Conservation (phyloP, 2,797 vertebrate species). For the Spea hammondii region DNA sequence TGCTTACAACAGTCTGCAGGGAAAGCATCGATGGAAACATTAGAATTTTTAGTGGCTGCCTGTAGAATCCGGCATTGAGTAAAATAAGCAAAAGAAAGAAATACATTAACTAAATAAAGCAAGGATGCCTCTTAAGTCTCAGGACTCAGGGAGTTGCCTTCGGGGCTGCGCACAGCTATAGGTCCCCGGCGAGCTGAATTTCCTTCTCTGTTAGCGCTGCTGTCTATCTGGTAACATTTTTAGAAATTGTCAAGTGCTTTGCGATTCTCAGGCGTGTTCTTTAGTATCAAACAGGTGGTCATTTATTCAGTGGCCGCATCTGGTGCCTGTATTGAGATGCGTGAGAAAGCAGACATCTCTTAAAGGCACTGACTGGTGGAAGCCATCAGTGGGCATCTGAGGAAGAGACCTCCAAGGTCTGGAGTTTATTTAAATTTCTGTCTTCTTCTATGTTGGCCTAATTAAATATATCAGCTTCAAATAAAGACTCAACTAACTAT, state of each 20-base stretch:
- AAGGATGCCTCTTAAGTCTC: background rate
- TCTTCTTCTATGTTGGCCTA: too few relatives aligned
- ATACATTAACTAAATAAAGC: background rate
- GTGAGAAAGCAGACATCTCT: too few relatives aligned
- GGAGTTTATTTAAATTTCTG: too few relatives aligned
- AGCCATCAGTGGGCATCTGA: too few relatives aligned
- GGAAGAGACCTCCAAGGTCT: too few relatives aligned
- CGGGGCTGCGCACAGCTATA: background rate
- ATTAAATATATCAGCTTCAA: too few relatives aligned
- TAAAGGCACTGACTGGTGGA: too few relatives aligned
- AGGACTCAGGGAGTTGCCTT: background rate
- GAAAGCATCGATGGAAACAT: slow-evolving; percentile 27
- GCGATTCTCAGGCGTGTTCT: background rate
- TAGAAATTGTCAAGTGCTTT: background rate
- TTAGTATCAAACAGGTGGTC: background rate
- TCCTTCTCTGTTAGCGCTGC: background rate
- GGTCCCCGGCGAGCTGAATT: background rate
- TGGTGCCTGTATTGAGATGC: background rate
- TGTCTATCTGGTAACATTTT: background rate
- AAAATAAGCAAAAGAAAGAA: background rate
- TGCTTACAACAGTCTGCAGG: slow-evolving; percentile 35
- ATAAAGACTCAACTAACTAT: too few relatives aligned
- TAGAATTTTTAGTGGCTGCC: slow-evolving; percentile 15
- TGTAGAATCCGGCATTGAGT: background rate
- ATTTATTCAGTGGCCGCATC: background rate